Evolutionary conservation across 2,113 vertebrate species (phyloP), one percentile per base, ranked within the genome.

Genomic region (Peromyscus leucopus): DNA sequence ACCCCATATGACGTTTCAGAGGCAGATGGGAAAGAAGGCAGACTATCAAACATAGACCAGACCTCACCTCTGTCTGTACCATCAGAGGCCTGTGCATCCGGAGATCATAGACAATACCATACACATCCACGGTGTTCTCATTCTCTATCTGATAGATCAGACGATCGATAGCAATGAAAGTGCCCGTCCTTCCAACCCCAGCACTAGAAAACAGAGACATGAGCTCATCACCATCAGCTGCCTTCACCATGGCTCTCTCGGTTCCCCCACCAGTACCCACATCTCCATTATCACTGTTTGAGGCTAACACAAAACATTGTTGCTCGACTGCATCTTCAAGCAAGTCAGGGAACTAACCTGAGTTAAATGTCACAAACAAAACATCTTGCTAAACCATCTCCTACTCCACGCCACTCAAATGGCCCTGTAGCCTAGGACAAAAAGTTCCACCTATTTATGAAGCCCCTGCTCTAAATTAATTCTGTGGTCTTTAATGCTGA

Each of bases 1-100:
- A 59, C 26, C 39, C 7, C 21, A 85, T 2, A 12, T 13, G 28
- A 28, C 3, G 15, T 61, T 79, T 69, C 19, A 51, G 42, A 79
- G 26, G 36, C 0, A 2, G n/a, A 21, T 0, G 9, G 0, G 0
- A 65, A 7, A 42, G 42, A 42, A 79, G 26, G 16, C 3, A 3
- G 16, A 2, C 0, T 59, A 26, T 42, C 80, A 10, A 1, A 0
- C 0, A 6, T 0, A 63, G 46, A 0, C 6, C 7, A 11, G 39
- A 42, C 22, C 98, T 98, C 98, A 99, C 99, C 99, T 99, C 99
- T 26, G 99, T 99, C 78, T 99, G 99, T 96, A 99, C 99, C 99
- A 99, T 99, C 2, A 99, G 98, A 1, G 99, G 96, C 1, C 99
- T 98, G 98, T 99, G 99, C 99, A 99, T 99, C 39, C 99, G 99